Conservation (phyloP, 2,797 vertebrate genomes). For the Myotis daubentonii region DNA sequence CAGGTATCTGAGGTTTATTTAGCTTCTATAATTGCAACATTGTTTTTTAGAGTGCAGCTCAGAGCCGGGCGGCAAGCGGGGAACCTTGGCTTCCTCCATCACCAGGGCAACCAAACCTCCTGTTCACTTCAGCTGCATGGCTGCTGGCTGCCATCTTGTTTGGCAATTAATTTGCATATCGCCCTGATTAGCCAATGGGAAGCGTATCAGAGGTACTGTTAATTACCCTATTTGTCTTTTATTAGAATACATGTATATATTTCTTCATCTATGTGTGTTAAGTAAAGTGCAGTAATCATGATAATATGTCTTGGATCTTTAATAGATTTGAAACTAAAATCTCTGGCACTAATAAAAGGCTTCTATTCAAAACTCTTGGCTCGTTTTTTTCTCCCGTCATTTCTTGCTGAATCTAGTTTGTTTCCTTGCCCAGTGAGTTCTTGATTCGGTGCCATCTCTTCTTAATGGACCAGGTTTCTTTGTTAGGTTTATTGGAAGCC, state of each 20-base stretch:
- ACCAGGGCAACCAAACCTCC: too few species aligned
- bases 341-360: not conserved
- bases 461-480: not conserved
- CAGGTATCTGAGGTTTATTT: too few species aligned
- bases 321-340: slow-evolving; percentile 11
- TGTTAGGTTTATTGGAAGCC: not conserved
- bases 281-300: not conserved
- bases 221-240: too few species aligned
- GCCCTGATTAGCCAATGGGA: too few species aligned
- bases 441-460: slow-evolving; percentile 14
- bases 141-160: too few species aligned
- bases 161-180: too few species aligned
- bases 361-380: not conserved
- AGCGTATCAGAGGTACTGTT: too few species aligned
- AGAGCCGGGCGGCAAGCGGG: too few species aligned
- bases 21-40: too few species aligned
- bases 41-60: too few species aligned
- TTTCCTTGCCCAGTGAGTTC: not conserved
- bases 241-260: not conserved
- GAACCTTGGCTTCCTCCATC: too few species aligned
- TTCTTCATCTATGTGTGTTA: not conserved
- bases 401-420: not conserved
- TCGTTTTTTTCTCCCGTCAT: not conserved
- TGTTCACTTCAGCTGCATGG: too few species aligned
- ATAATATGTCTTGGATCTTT: not conserved